These are phyloP conservation scores for Hippotragus niger DNA, from an alignment of 2,113 vertebrate genomes.

Conservation along the genomic window DNA sequence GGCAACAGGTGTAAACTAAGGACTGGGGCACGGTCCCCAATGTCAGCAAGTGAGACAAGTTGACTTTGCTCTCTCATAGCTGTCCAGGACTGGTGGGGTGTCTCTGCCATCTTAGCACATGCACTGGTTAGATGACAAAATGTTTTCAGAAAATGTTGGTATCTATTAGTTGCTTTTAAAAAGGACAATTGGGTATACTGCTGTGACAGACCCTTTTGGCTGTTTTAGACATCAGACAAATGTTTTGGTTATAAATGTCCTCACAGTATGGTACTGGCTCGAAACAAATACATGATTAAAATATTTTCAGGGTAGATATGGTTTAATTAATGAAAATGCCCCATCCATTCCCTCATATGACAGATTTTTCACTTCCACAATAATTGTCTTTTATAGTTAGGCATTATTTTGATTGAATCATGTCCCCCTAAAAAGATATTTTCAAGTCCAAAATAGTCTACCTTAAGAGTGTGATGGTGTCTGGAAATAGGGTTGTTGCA, in stretches of 20 bases:
- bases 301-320: conserved; percentile 27
- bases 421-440: neutral
- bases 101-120: neutral
- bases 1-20: neutral
- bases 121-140: neutral
- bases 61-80: neutral
- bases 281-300: conserved; percentile 7
- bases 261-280: neutral
- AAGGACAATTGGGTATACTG: neutral
- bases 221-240: neutral
- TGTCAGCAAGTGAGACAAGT: neutral
- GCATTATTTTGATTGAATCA: neutral
- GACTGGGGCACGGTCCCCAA: neutral
- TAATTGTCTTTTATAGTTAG: neutral
- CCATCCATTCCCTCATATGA: neutral
- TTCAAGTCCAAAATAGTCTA: neutral
- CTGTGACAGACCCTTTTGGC: neutral
- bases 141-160: neutral
- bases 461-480: neutral
- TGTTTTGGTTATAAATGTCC: conserved; percentile 25
- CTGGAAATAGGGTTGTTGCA: neutral
- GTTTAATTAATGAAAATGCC: neutral
- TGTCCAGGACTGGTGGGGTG: neutral
- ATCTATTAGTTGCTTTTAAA: neutral
- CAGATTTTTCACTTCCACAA: conserved; percentile 2